Conservation (phyloP, 1,140 invertebrate genomes). For the Hylaeus volcanicus region DNA sequence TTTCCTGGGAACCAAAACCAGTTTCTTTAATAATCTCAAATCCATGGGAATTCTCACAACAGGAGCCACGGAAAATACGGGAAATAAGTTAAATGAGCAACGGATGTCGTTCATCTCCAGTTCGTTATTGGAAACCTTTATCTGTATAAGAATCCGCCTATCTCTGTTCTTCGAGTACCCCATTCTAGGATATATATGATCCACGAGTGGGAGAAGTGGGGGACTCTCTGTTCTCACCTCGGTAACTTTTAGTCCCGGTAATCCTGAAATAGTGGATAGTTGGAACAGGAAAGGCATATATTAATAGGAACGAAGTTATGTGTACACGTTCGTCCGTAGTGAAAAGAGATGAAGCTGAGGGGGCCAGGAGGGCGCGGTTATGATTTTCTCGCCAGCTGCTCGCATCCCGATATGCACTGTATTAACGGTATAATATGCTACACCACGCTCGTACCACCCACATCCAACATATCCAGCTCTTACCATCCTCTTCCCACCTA, state of each 20-base stretch:
- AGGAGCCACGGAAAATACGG: too few relatives aligned
- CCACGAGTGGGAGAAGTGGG: conserved; percentile 1
- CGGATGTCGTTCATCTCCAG: too few relatives aligned
- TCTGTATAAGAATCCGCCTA: too few relatives aligned
- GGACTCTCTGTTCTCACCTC: conserved; percentile 42
- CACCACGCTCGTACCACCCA: conserved; percentile 67
- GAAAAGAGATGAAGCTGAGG: conserved; percentile 34
- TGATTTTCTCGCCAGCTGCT: conserved; percentile 74
- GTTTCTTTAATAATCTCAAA: too few relatives aligned
- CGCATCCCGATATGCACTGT: conserved; percentile 73
- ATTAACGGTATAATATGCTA: conserved; percentile 76
- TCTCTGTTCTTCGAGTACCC: conserved; percentile 1
- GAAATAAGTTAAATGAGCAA: too few relatives aligned
- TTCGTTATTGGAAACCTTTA: too few relatives aligned
- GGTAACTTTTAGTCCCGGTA: conserved; percentile 66
- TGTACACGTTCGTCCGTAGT: conserved; percentile 2
- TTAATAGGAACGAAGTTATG: conserved; percentile 68
- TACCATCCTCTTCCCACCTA: conserved; percentile 27
- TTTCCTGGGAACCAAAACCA: too few relatives aligned
- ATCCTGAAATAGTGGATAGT: conserved; percentile 69
- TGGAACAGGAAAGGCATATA: conserved; percentile 63
- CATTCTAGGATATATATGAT: conserved; percentile 18
- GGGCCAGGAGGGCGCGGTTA: conserved; percentile 46
- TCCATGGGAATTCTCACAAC: too few relatives aligned
- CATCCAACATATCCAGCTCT: conserved; percentile 68